These are phyloP conservation scores for Agapornis roseicollis DNA, from an alignment of 2,113 vertebrate species.

Conservation along the genomic window DNA sequence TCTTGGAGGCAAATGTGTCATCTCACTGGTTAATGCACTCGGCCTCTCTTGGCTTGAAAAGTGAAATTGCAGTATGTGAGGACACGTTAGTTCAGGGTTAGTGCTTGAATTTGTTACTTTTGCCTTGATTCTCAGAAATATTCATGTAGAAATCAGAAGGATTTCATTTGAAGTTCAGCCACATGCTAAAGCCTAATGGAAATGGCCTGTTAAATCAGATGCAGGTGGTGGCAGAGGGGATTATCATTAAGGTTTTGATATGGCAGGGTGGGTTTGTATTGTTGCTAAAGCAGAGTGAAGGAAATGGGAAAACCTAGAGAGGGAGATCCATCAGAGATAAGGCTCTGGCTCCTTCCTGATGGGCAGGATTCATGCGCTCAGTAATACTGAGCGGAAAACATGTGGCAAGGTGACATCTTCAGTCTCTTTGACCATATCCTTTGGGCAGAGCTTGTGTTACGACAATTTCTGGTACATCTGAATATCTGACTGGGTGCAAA, in stretches of 20 bases:
- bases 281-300: neutral
- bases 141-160: neutral
- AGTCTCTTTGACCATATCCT: neutral
- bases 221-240: neutral
- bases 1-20: neutral
- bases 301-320: neutral
- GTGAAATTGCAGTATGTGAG: neutral
- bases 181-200: neutral
- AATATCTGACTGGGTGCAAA: neutral
- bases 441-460: neutral
- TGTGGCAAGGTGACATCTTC: no score
- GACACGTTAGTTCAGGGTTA: neutral
- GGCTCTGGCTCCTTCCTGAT: neutral
- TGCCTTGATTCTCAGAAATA: neutral
- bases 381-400: fast-evolving
- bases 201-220: neutral
- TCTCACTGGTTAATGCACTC: neutral
- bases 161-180: neutral
- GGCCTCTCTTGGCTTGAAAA: neutral
- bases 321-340: neutral
- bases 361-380: neutral
- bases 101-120: neutral
- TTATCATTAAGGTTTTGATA: neutral
- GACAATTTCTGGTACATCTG: neutral
- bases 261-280: neutral